Conservation (phyloP, 1,140 invertebrate species). For the Paramacrobiotus metropolitanus region DNA sequence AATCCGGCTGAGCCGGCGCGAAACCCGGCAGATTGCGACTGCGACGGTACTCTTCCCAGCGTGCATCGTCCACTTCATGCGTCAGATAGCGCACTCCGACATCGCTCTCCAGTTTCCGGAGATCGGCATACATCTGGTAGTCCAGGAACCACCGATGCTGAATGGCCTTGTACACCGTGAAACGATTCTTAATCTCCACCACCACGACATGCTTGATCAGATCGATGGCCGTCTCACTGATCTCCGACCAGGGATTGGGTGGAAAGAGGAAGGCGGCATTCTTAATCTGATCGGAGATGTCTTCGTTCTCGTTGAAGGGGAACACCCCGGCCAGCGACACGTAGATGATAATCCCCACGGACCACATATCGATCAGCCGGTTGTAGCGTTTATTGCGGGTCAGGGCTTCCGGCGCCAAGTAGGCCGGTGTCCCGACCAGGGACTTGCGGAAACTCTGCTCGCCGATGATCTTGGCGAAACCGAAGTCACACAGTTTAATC, state of each 20-base stretch:
- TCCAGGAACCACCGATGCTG: constrained; percentile 33
- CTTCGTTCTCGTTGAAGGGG: constrained; percentile 27
- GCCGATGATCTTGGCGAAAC: constrained; percentile 44
- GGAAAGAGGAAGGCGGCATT: constrained; percentile 28
- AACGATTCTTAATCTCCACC: background rate
- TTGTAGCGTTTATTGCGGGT: constrained; percentile 25
- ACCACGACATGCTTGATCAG: constrained; percentile 11
- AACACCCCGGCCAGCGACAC: constrained; percentile 22
- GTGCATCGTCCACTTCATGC: constrained; percentile 77
- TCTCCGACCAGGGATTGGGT: constrained; percentile 24
- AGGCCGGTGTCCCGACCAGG: constrained; percentile 27
- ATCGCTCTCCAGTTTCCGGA: constrained; percentile 58
- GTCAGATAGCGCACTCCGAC: constrained; percentile 69
- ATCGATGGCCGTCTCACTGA: constrained; percentile 16
- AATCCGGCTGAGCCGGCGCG: background rate
- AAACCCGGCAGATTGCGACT: background rate
- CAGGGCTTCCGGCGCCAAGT: constrained; percentile 26
- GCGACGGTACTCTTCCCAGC: constrained; percentile 42
- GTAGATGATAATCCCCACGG: constrained; percentile 27
- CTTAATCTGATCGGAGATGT: constrained; percentile 26
- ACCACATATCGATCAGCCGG: constrained; percentile 28
- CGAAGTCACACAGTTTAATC: constrained; percentile 26
- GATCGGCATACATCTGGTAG: constrained; percentile 80
- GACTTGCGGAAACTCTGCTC: constrained; percentile 26
- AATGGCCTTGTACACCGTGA: background rate